Conservation (phyloP, 2,797 vertebrate genomes). For the Aselliscus stoliczkanus region DNA sequence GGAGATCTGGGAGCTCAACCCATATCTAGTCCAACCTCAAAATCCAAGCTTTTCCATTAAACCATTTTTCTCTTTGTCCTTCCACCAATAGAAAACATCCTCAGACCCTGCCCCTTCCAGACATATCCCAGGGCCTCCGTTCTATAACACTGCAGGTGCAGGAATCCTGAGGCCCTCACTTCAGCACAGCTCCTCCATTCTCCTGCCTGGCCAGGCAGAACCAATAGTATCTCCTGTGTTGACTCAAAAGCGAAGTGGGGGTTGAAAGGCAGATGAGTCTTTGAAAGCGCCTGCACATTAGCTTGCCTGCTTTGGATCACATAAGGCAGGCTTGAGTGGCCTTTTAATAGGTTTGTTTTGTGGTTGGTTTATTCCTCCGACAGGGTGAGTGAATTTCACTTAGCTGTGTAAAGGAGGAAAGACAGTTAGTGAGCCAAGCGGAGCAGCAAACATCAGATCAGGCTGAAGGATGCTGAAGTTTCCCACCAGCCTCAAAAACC, state of each 20-base stretch:
- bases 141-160: not conserved
- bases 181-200: not conserved
- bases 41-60: not conserved
- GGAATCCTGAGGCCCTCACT: not conserved
- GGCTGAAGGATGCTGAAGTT: not conserved
- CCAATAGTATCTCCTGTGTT: not conserved
- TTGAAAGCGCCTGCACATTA: not conserved
- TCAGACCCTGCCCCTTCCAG: not conserved
- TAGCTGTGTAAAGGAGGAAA: slow-evolving; percentile 10
- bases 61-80: not conserved
- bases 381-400: slow-evolving; percentile 40
- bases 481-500: not conserved
- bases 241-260: not conserved
- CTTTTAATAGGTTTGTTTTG: slow-evolving; percentile 60
- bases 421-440: not conserved
- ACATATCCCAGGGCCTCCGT: no score
- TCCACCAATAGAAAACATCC: not conserved
- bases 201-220: not conserved
- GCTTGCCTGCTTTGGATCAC: slow-evolving; percentile 26
- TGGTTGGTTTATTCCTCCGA: slow-evolving; percentile 33
- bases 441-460: not conserved
- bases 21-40: not conserved
- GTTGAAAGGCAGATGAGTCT: not conserved
- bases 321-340: not conserved
- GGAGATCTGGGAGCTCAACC: not conserved